Conservation (phyloP, 2,113 vertebrate genomes). For the Sminthopsis crassicaudata region DNA sequence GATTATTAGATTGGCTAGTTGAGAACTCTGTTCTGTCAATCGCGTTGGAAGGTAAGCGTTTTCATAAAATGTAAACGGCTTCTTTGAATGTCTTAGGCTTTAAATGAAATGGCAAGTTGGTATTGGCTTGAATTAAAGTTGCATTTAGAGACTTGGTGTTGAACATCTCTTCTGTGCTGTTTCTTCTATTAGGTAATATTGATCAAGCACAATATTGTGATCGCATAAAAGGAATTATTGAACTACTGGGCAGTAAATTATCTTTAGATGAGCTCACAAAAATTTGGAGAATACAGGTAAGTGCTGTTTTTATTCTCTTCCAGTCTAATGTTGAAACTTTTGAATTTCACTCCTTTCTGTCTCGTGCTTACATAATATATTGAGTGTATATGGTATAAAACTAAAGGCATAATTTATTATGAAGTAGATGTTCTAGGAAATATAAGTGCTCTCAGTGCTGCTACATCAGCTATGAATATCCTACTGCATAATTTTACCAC, state of each 20-base stretch:
- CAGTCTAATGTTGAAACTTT: not conserved
- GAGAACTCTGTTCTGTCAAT: conserved; percentile 98
- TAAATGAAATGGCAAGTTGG: conserved; percentile 7
- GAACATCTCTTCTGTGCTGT: conserved; percentile 45
- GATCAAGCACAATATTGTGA: conserved; percentile 99
- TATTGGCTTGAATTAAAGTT: conserved; percentile 29
- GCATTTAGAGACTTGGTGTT: not conserved
- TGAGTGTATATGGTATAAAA: not conserved
- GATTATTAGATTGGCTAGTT: conserved; percentile 96
- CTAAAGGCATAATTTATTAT: not conserved
- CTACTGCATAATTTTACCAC: not conserved
- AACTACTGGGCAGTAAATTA: conserved; percentile 97
- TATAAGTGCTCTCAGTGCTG: not conserved
- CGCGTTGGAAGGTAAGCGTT: conserved; percentile 94
- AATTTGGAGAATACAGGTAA: conserved; percentile 99
- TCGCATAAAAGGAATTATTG: conserved; percentile 99
- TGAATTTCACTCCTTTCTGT: not conserved
- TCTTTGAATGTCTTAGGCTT: conserved; percentile 37
- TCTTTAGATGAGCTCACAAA: conserved; percentile 98
- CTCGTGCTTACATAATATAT: not conserved
- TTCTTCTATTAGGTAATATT: conserved; percentile 92
- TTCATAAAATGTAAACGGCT: conserved; percentile 17
- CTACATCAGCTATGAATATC: not conserved
- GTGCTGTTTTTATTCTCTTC: conserved; percentile 61
- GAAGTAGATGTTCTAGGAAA: not conserved